Percentiles rank a stretch among this genome's conserved stretches.
Conservation (phyloP, 35 echinoderm and acorn worm species). For the Apostichopus japonicus region DNA sequence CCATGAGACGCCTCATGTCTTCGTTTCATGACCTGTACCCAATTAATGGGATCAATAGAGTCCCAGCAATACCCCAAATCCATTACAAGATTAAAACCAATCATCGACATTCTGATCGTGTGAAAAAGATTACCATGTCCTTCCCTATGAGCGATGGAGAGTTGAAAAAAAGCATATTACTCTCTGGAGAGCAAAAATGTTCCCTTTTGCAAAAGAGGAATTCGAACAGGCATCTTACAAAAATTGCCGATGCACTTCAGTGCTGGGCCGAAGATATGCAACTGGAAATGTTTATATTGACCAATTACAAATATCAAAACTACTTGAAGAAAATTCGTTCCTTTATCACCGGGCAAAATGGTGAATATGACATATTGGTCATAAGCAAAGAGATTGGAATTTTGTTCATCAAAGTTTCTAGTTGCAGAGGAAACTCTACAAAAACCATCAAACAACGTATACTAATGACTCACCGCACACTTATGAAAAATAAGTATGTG, state of each 20-base stretch:
- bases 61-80: background rate
- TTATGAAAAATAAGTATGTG: conserved; percentile 5
- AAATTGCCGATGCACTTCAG: background rate
- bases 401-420: conserved; percentile 29
- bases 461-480: background rate
- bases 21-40: background rate
- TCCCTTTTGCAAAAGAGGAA: background rate
- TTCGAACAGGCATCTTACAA: background rate
- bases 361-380: conserved; percentile 10
- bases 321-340: background rate
- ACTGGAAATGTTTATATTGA: conserved; percentile 13
- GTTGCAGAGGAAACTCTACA: background rate
- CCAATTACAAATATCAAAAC: conserved; percentile 10
- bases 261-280: background rate
- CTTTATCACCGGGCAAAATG: background rate
- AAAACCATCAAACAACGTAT: conserved; percentile 6
- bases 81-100: background rate
- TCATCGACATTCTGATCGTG: background rate
- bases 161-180: background rate
- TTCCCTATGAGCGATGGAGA: conserved; percentile 17
- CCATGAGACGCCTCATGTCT: background rate
- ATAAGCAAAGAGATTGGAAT: conserved; percentile 18
- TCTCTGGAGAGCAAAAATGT: background rate
- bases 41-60: background rate
- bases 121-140: background rate